These are phyloP conservation scores for Chrysodeixis includens DNA, from an alignment of 2,888 invertebrate genomes.

Conservation along the genomic window DNA sequence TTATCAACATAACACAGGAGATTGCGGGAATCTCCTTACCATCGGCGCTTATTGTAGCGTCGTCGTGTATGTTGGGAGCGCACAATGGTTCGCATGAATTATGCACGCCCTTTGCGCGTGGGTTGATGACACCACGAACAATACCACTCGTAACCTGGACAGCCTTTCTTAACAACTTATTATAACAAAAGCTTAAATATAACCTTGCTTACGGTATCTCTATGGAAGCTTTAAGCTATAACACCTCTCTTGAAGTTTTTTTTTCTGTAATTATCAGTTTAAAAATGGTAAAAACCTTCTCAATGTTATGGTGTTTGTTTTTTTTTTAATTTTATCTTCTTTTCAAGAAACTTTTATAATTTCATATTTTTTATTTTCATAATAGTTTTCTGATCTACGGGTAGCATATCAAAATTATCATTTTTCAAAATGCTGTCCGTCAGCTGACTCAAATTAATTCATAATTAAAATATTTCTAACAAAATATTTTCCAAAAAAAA, in stretches of 20 bases:
- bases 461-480: no score
- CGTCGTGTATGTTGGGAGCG: slow-evolving; percentile 57
- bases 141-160: slow-evolving; percentile 57
- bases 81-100: slow-evolving; percentile 80
- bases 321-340: not conserved
- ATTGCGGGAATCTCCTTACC: slow-evolving; percentile 51
- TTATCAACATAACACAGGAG: slow-evolving; percentile 35
- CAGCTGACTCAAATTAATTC: no score
- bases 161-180: slow-evolving; percentile 64
- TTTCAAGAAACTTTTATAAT: no score
- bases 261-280: not conserved
- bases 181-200: slow-evolving; percentile 27
- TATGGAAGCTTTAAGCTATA: not conserved
- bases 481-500: no score
- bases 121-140: slow-evolving; percentile 79
- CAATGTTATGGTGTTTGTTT: no score
- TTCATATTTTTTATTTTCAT: no score
- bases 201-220: slow-evolving; percentile 46
- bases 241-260: not conserved
- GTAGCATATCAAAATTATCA: no score
- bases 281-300: no score
- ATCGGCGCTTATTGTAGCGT: slow-evolving; percentile 50
- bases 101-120: slow-evolving; percentile 75
- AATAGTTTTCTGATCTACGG: no score
- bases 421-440: no score